Percentiles rank a stretch among this genome's conserved stretches.
Conservation (phyloP, 2,797 vertebrate species). For the Danio kyathit region DNA sequence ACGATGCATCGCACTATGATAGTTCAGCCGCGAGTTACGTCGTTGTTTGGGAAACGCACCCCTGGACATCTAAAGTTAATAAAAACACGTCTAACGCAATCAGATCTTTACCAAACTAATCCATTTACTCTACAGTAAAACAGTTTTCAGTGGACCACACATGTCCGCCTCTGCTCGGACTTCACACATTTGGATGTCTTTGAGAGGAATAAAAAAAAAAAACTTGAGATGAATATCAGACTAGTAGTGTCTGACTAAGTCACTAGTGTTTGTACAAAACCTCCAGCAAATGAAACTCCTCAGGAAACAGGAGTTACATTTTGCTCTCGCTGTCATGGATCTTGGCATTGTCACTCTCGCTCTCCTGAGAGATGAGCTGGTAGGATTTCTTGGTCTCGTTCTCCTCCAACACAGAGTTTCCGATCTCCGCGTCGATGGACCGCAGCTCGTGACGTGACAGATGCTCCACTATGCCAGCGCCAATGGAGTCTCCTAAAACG, state of each 20-base stretch:
- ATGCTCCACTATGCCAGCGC: constrained; percentile 94
- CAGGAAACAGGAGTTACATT: constrained; percentile 82
- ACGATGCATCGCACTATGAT: too few species aligned
- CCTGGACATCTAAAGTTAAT: not conserved
- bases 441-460: constrained; percentile 91
- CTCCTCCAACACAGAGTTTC: constrained; percentile 92
- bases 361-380: constrained; percentile 89
- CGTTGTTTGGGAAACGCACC: too few species aligned
- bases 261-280: constrained; percentile 28
- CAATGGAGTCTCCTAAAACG: constrained; percentile 94
- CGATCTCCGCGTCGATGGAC: constrained; percentile 85
- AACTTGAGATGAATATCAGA: constrained; percentile 29
- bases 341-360: constrained; percentile 83
- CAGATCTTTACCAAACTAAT: not conserved
- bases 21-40: too few species aligned
- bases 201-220: constrained; percentile 5
- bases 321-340: constrained; percentile 89
- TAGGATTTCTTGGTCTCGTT: constrained; percentile 91
- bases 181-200: constrained; percentile 14
- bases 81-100: not conserved
- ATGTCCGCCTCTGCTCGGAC: not conserved
- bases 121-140: constrained; percentile 15
- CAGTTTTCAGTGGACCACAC: constrained; percentile 1
- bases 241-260: constrained; percentile 8
- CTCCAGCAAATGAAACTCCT: not conserved